phyloP scores from a whole-genome alignment of 2,888 invertebrate species.

The Urechis unicinctus region DNA sequence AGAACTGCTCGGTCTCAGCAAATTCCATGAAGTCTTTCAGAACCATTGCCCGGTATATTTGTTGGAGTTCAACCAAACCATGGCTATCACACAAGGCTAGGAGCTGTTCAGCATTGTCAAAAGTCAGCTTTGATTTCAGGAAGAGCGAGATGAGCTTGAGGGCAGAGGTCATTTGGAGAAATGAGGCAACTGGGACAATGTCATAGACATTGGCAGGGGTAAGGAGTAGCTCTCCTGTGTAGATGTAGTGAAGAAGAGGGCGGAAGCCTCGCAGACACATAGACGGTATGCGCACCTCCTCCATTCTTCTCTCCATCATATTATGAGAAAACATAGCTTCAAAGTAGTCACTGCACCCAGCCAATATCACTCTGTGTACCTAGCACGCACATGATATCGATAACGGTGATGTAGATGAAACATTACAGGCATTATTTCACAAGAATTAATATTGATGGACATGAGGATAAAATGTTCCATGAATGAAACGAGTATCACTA shows the following conservation, averaged over 20 bases:
- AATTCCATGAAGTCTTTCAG: slow-evolving; percentile 12
- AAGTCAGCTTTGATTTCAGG: slow-evolving; percentile 13
- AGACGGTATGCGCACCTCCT: slow-evolving; percentile 3
- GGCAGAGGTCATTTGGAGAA: slow-evolving; percentile 16
- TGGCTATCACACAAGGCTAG: slow-evolving; percentile 8
- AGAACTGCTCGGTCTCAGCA: slow-evolving; percentile 9
- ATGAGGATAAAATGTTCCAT: neutral
- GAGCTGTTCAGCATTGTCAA: slow-evolving; percentile 12
- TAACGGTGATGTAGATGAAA: too few relatives aligned
- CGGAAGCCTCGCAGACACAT: slow-evolving; percentile 5
- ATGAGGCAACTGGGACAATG: slow-evolving; percentile 13
- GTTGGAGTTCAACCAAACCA: slow-evolving; percentile 9
- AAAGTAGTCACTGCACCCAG: slow-evolving; percentile 18
- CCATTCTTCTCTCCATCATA: slow-evolving; percentile 12
- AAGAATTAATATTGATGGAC: too few relatives aligned
- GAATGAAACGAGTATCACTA: neutral
- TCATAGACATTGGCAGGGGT: slow-evolving; percentile 4
- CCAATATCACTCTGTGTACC: slow-evolving; percentile 14
- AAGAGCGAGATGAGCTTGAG: slow-evolving; percentile 8
- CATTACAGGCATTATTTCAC: too few relatives aligned
- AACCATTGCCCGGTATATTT: slow-evolving; percentile 6
- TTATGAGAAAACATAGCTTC: slow-evolving; percentile 16
- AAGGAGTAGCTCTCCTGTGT: slow-evolving; percentile 13
- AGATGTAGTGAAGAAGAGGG: slow-evolving; percentile 12
- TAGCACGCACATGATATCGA: too few relatives aligned